Base-by-base conservation (phyloP, 1,140 invertebrate genomes). In the Drosophila ohnishii region DNA sequence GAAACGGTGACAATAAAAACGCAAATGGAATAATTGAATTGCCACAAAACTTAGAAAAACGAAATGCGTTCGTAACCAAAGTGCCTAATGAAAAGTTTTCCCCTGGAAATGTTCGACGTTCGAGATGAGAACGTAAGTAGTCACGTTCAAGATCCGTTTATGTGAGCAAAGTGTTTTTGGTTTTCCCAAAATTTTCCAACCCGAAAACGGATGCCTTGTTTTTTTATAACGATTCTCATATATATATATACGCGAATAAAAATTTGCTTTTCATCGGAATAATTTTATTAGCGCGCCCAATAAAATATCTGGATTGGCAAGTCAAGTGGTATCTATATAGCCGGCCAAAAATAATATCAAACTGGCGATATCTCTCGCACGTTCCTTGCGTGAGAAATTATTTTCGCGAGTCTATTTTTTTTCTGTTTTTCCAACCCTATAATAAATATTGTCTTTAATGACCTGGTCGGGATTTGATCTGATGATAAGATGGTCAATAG, bases 21-120 rank as follows among this genome's bases (percentile, higher is more conserved):
- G 55, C 51, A 59, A 86, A 82, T 75, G 53, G 58, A 82, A 78
- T 75, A 75, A 78, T 86, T 78, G 67, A 81, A 86, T 67, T 63
- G 37, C 51, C 78, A 55, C 73, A 65, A 85, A 70, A 57, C 25
- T 28, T 28, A 25, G 47, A 9, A 32, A 50, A 37, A 59, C 34
- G 13, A 30, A 69, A 37, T 28, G 16, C 48, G 40, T 56, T 34
- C 56, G 5, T 60, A 74, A 55, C 45, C 48, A 7, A 69, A 86
- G 60, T 74, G 62, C 50, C 44, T 51, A 60, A 64, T 78, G 75
- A 60, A 67, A 74, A 53, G 16, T 66, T 35, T 14, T 19, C 28
- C 45, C 45, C 22, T 47, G 14, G 3, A 47, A 47, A 13, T 47
- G 7, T 28, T 11, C 32, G 19, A 16, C 16, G 2, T 37, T 22